These are phyloP conservation scores for Bombus sylvicola DNA, from an alignment of 1,140 invertebrate genomes.

Conservation along the genomic window DNA sequence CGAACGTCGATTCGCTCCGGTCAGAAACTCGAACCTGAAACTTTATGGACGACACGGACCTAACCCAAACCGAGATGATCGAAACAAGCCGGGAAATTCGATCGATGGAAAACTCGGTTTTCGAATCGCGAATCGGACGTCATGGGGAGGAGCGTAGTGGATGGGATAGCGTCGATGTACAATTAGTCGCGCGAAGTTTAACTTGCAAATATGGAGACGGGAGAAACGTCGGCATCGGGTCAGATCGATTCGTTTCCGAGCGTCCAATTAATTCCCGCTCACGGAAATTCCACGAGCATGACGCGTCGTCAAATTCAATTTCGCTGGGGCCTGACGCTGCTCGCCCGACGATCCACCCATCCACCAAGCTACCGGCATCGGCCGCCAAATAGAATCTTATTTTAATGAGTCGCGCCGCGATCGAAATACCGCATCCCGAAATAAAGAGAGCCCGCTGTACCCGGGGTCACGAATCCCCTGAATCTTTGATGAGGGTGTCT, in stretches of 20 bases:
- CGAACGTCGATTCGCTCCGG: too few species aligned
- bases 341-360: background rate
- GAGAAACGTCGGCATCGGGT: background rate
- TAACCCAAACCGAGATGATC: too few species aligned
- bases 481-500: slow-evolving; percentile 15
- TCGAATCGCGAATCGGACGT: background rate
- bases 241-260: slow-evolving; percentile 45
- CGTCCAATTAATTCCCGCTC: slow-evolving; percentile 52
- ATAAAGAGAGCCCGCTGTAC: background rate
- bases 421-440: slow-evolving; percentile 19
- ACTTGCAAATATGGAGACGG: slow-evolving; percentile 45
- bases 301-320: slow-evolving; percentile 51
- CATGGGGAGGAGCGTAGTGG: background rate
- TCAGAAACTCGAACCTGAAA: too few species aligned
- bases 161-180: background rate
- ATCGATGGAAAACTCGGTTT: slow-evolving; percentile 24
- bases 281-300: slow-evolving; percentile 43
- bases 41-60: too few species aligned
- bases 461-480: background rate
- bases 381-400: slow-evolving; percentile 27
- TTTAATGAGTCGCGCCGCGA: slow-evolving; percentile 34
- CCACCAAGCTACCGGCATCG: background rate
- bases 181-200: slow-evolving; percentile 42
- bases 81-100: background rate
- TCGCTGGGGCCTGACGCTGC: background rate